These are phyloP conservation scores for Holotrichia oblita DNA, from an alignment of 1,140 invertebrate species.

Conservation along the genomic window DNA sequence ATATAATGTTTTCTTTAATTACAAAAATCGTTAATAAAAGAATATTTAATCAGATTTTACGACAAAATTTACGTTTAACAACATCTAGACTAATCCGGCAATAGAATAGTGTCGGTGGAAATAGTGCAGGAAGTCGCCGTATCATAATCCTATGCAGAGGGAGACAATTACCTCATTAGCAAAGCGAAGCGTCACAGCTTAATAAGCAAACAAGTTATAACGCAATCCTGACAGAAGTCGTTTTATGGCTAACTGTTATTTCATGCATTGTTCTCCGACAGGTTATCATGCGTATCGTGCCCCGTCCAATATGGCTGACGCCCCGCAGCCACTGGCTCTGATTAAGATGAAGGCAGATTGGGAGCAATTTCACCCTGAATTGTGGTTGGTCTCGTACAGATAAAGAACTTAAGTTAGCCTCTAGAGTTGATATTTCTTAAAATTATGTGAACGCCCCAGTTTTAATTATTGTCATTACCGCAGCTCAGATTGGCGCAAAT, in stretches of 20 bases:
- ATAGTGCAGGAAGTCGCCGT: not conserved
- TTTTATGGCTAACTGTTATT: constrained; percentile 50
- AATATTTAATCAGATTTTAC: too few relatives aligned
- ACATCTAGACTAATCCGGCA: not conserved
- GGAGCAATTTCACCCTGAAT: constrained; percentile 42
- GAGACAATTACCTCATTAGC: constrained; percentile 16
- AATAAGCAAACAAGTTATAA: constrained; percentile 48
- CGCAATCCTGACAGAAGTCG: constrained; percentile 47
- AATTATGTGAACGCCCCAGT: not conserved
- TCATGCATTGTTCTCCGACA: constrained; percentile 49
- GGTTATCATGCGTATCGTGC: constrained; percentile 48
- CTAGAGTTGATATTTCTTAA: constrained; percentile 34
- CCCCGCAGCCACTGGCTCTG: constrained; percentile 42
- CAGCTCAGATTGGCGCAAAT: constrained; percentile 28
- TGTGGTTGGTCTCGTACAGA: constrained; percentile 35
- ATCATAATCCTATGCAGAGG: not conserved
- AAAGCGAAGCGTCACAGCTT: not conserved
- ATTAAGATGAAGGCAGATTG: constrained; percentile 48
- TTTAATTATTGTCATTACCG: constrained; percentile 42
- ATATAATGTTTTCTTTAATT: too few relatives aligned
- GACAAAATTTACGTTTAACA: too few relatives aligned
- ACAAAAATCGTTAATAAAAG: too few relatives aligned
- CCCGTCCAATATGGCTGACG: constrained; percentile 42
- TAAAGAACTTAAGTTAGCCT: constrained; percentile 41
- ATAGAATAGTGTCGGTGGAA: not conserved